Percentiles rank a stretch among this genome's conserved stretches.
Evolutionary conservation across 1,140 invertebrate genomes (phyloP).

Genomic region (Oedothorax gibbosus): DNA sequence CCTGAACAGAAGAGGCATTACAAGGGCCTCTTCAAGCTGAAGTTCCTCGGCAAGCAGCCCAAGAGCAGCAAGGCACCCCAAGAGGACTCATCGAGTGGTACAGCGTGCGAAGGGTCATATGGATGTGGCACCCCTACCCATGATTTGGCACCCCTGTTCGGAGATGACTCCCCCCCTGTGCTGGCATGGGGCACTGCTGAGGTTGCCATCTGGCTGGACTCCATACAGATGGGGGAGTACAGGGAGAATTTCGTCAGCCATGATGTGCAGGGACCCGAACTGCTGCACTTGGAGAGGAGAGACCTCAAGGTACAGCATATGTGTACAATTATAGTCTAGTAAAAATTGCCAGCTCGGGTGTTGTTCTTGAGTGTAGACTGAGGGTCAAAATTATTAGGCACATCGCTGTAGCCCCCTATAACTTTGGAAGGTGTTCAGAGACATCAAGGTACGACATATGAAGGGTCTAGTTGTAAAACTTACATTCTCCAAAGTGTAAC

Average conservation of each 20-base stretch:
- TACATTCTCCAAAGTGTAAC: too few relatives aligned
- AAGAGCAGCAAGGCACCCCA: slow-evolving; percentile 53
- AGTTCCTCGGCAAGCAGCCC: slow-evolving; percentile 62
- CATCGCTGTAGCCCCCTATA: too few relatives aligned
- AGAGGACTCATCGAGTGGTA: slow-evolving; percentile 21
- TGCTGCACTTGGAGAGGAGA: slow-evolving; percentile 83
- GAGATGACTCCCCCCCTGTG: slow-evolving; percentile 62
- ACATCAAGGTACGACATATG: too few relatives aligned
- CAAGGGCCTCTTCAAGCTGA: slow-evolving; percentile 65
- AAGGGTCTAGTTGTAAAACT: too few relatives aligned
- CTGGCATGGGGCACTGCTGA: slow-evolving; percentile 73
- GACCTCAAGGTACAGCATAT: slow-evolving; percentile 68
- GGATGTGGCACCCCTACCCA: slow-evolving; percentile 56
- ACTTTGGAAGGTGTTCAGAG: too few relatives aligned
- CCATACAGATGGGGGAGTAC: slow-evolving; percentile 89
- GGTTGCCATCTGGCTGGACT: slow-evolving; percentile 84
- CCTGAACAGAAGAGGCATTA: slow-evolving; percentile 65
- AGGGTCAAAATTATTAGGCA: too few relatives aligned
- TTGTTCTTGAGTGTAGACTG: too few relatives aligned
- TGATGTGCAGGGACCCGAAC: slow-evolving; percentile 90
- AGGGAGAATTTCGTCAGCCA: slow-evolving; percentile 82
- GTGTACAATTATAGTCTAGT: too few relatives aligned
- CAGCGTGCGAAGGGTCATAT: slow-evolving; percentile 24
- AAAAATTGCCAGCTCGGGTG: too few relatives aligned
- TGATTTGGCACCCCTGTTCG: slow-evolving; percentile 1